A percentile compares a stretch with the other conserved stretches of the same genome.
Conservation (phyloP, 2,888 invertebrate species). For the Helicoverpa assulta region DNA sequence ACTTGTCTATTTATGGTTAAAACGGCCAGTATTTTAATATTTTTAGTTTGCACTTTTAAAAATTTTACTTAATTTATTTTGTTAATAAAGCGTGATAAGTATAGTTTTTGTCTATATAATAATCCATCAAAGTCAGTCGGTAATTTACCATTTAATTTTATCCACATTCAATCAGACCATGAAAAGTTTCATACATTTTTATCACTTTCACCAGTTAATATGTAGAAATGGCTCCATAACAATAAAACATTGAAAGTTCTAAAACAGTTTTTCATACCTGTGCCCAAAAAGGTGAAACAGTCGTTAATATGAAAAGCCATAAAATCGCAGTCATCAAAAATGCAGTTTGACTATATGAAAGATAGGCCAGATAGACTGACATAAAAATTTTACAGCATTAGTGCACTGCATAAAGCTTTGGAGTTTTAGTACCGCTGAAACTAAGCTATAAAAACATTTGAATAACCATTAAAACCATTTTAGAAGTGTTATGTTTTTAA, state of each 20-base stretch:
- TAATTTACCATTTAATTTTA: background rate
- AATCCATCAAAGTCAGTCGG: too few relatives aligned
- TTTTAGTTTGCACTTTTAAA: constrained; percentile 4
- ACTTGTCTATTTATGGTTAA: too few relatives aligned
- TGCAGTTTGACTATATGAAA: constrained; percentile 25
- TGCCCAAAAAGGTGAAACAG: background rate
- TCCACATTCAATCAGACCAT: too few relatives aligned
- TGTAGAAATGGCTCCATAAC: too few relatives aligned
- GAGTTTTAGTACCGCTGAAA: constrained; percentile 66
- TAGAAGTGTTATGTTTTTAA: too few relatives aligned
- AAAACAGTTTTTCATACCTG: too few relatives aligned
- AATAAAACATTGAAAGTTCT: too few relatives aligned
- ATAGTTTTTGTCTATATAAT: too few relatives aligned
- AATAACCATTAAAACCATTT: too few relatives aligned
- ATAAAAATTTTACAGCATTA: constrained; percentile 32
- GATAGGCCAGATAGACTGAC: constrained; percentile 11
- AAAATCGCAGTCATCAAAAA: constrained; percentile 32
- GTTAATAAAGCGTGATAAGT: background rate
- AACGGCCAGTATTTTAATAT: constrained; percentile 3
- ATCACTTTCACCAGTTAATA: too few relatives aligned
- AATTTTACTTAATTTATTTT: constrained; percentile 23
- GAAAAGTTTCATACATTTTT: too few relatives aligned
- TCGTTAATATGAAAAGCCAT: constrained; percentile 16
- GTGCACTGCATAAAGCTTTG: constrained; percentile 19
- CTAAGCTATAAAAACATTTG: constrained; percentile 64